Evolutionary conservation across 1,140 invertebrate species (phyloP).

Genomic region (Calosoma granatense): DNA sequence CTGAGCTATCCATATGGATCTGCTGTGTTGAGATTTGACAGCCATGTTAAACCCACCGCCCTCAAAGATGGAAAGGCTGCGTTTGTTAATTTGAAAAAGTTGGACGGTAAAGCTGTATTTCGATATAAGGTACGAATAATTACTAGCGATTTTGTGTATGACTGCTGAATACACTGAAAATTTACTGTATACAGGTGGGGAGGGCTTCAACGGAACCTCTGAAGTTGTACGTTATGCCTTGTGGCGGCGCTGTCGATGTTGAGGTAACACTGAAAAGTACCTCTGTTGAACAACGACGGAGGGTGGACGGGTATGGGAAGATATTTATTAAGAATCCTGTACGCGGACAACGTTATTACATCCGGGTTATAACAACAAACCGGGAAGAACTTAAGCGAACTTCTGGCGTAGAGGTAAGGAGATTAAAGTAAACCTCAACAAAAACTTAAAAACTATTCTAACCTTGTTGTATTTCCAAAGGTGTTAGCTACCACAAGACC

Average conservation of each 20-base stretch:
- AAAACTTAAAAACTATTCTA: neutral
- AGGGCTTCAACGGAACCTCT: slow-evolving; percentile 24
- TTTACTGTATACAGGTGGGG: slow-evolving; percentile 19
- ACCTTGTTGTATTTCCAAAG: too few relatives aligned
- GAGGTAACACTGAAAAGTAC: slow-evolving; percentile 23
- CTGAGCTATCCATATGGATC: slow-evolving; percentile 34
- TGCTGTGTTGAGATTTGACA: slow-evolving; percentile 28
- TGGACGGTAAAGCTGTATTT: slow-evolving; percentile 33
- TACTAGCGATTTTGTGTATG: neutral
- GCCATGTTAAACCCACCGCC: slow-evolving; percentile 23
- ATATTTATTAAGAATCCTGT: slow-evolving; percentile 25
- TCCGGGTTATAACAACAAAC: slow-evolving; percentile 27
- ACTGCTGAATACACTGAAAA: neutral
- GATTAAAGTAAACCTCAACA: neutral
- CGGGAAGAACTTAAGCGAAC: slow-evolving; percentile 28
- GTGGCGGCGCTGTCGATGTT: slow-evolving; percentile 33
- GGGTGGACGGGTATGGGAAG: slow-evolving; percentile 29
- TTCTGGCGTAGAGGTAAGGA: slow-evolving; percentile 30
- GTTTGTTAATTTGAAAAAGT: slow-evolving; percentile 30
- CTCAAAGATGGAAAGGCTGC: slow-evolving; percentile 31
- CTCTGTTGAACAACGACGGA: slow-evolving; percentile 19
- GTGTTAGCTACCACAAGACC: slow-evolving; percentile 30
- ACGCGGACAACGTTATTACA: slow-evolving; percentile 27
- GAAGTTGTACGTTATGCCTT: slow-evolving; percentile 36
- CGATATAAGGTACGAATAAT: slow-evolving; percentile 30